Evolutionary conservation across 2,888 invertebrate species (phyloP).

Genomic region (Geophilus truncorum): DNA sequence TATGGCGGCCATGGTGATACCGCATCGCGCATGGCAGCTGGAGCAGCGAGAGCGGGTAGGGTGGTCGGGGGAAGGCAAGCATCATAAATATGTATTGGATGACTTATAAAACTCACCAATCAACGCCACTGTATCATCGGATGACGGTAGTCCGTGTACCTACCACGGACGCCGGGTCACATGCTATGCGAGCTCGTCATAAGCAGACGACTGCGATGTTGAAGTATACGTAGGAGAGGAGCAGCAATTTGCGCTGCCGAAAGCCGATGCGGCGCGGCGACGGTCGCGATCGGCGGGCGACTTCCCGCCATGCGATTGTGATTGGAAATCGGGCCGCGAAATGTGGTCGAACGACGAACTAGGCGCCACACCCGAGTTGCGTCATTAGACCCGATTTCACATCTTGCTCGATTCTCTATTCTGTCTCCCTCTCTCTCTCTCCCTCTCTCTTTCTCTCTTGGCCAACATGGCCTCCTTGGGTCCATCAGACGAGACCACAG

Average conservation of each 20-base stretch:
- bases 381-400: too few relatives aligned
- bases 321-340: neutral
- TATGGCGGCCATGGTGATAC: neutral
- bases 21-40: neutral
- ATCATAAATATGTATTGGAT: constrained; percentile 28
- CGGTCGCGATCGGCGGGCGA: too few relatives aligned
- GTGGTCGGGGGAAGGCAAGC: neutral
- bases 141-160: neutral
- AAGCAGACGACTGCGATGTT: too few relatives aligned
- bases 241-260: too few relatives aligned
- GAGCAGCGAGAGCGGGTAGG: neutral
- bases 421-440: neutral
- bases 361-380: too few relatives aligned
- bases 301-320: too few relatives aligned
- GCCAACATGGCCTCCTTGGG: neutral
- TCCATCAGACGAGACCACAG: too few relatives aligned
- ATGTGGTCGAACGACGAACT: neutral
- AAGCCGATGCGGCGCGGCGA: neutral
- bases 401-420: neutral
- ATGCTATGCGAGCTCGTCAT: too few relatives aligned
- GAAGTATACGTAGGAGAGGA: too few relatives aligned
- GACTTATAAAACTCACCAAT: constrained; percentile 28
- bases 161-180: neutral
- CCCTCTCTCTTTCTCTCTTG: neutral
- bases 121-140: constrained; percentile 10